Base-by-base conservation (phyloP, 2,797 vertebrate species). In the Intellagama lesueurii region DNA sequence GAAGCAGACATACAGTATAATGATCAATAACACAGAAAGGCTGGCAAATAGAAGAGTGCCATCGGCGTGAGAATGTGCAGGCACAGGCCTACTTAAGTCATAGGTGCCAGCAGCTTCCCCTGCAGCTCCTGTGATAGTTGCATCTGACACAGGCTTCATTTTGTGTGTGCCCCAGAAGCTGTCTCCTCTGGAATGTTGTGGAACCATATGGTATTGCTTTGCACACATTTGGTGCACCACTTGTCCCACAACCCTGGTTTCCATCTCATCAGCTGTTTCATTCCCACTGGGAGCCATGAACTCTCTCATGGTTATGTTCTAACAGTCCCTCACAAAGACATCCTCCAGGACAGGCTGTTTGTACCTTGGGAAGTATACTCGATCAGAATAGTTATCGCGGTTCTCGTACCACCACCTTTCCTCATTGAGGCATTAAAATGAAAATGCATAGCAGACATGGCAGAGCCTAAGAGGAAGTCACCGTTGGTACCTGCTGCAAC, bases 291-390 rank as follows among this genome's bases (percentile, higher is more conserved):
- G 96, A 52, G 81, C 69, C 2, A 52, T 24, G 91, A 95, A 88
- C 94, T 94, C 66, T 94, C 91, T 95, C 88, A 97, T 88, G 0
- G 96, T 95, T 90, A 95, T 93, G 5, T 97, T 96, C 89, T 94
- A 93, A 0, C 96, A 97, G 79, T 97, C 96, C 0, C 87, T 90
- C 85, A 96, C 96, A 5, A 96, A 97, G 80, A 30, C 94, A 47
- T 96, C 95, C 89, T 95, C 81, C 73, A 64, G 88, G 75, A 8
- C 88, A 76, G 95, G 91, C 78, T 91, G 80, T 24, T 93, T 81
- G 35, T 86, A 91, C 0, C 90, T 89, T 60, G 28, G 92, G 89
- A 95, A 95, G 88, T 95, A 96, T 79, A 97, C 96, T 70, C 83
- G 92, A 89, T 93, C 90, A 24, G 96, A 93, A 89, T 96, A 96